Conservation (phyloP, 2,888 invertebrate species). For the Stenodera caucasica region DNA sequence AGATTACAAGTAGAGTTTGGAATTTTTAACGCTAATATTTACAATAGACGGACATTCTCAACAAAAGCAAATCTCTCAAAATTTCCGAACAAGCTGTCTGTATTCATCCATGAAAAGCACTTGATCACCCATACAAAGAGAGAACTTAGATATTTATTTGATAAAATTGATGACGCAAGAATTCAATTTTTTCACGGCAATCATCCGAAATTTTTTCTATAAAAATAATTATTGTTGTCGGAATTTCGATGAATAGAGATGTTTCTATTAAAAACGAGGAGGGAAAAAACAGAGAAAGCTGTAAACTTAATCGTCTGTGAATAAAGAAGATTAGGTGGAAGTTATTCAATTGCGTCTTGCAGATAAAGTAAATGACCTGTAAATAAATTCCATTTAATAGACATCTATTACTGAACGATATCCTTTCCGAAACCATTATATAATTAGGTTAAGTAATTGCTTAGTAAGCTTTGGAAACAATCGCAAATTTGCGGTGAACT, state of each 20-base stretch:
- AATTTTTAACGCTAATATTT: conserved; percentile 4
- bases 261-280: background rate
- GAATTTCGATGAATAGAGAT: background rate
- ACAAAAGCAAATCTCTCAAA: conserved; percentile 6
- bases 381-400: conserved; percentile 33
- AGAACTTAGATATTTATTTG: background rate
- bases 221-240: no score
- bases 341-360: conserved; percentile 36
- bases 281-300: conserved; percentile 30
- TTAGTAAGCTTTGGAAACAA: conserved; percentile 21
- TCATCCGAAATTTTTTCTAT: no score
- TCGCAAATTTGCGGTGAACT: background rate
- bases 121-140: background rate
- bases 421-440: conserved; percentile 17
- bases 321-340: conserved; percentile 39
- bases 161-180: background rate
- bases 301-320: conserved; percentile 38
- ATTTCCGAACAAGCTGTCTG: background rate
- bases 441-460: conserved; percentile 30
- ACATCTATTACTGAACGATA: conserved; percentile 29
- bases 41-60: conserved; percentile 3
- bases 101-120: conserved; percentile 3
- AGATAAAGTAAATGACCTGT: conserved; percentile 39
- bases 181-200: no score
- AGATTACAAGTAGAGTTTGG: conserved; percentile 1